Conservation (phyloP, 2,888 invertebrate genomes). For the Apodemia duryi region DNA sequence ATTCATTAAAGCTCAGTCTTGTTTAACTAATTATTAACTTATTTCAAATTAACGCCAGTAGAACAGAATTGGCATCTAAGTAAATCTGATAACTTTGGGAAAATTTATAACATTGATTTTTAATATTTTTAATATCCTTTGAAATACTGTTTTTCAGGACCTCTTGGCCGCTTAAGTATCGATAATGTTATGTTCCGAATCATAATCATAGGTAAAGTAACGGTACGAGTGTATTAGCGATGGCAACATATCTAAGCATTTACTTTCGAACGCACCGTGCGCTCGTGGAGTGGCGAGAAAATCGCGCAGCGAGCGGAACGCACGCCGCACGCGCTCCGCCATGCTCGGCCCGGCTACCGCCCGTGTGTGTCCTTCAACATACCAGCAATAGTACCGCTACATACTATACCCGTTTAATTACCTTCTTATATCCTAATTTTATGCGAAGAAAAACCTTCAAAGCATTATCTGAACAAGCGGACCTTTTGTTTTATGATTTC, state of each 20-base stretch:
- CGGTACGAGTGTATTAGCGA: conserved; percentile 13
- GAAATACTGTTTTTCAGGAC: too few species aligned
- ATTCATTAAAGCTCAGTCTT: too few species aligned
- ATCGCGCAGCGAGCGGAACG: conserved; percentile 55
- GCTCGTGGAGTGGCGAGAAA: conserved; percentile 35
- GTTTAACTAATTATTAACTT: too few species aligned
- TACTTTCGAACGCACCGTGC: conserved; percentile 38
- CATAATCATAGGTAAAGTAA: background rate
- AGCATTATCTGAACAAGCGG: too few species aligned
- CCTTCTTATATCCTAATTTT: background rate
- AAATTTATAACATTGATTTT: too few species aligned
- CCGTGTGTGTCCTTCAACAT: conserved; percentile 49
- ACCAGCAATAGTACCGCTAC: conserved; percentile 37
- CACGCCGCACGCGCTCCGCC: conserved; percentile 60
- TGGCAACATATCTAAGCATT: conserved; percentile 14
- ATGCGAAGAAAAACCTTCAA: background rate
- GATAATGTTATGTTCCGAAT: background rate
- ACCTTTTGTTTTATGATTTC: background rate
- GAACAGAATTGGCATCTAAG: too few species aligned
- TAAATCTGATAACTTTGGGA: too few species aligned
- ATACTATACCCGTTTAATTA: conserved; percentile 30
- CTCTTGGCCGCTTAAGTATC: too few species aligned
- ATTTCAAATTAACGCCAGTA: too few species aligned
- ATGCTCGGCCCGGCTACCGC: conserved; percentile 41
- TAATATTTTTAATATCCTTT: too few species aligned